Evolutionary conservation across 2,888 invertebrate genomes (phyloP).

Genomic region (Dolichopus griseipennis): DNA sequence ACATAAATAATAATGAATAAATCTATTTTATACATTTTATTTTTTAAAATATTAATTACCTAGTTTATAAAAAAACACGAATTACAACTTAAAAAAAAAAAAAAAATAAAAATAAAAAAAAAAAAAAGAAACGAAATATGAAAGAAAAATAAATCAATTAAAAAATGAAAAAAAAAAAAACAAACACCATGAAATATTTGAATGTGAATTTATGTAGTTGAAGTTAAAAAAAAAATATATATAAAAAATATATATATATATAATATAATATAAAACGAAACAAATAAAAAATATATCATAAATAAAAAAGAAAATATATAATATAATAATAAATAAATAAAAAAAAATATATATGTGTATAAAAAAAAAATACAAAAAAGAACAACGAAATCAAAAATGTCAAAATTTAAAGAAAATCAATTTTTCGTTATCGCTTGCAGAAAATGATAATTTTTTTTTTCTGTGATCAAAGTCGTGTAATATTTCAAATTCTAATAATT

Average conservation of each 20-base stretch:
- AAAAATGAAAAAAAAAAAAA: no score
- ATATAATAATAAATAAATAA: background rate
- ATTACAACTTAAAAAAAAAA: no score
- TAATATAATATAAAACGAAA: background rate
- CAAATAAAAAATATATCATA: no score
- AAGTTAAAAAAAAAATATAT: no score
- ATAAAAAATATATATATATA: background rate
- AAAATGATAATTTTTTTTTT: background rate
- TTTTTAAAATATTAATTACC: no score
- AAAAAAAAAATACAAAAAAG: background rate
- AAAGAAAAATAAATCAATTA: no score
- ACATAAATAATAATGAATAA: background rate
- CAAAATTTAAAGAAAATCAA: constrained; percentile 6
- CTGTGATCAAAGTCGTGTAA: background rate
- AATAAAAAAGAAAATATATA: background rate
- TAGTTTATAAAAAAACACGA: no score
- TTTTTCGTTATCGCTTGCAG: constrained; percentile 4
- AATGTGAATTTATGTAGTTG: no score
- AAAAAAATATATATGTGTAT: background rate
- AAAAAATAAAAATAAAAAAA: no score
- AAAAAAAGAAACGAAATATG: no score
- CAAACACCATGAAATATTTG: background rate
- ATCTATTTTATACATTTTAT: background rate
- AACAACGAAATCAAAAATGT: background rate
- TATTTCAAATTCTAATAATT: no score